phyloP scores from a whole-genome alignment of 2,113 vertebrate genomes.

The Cariama cristata region DNA sequence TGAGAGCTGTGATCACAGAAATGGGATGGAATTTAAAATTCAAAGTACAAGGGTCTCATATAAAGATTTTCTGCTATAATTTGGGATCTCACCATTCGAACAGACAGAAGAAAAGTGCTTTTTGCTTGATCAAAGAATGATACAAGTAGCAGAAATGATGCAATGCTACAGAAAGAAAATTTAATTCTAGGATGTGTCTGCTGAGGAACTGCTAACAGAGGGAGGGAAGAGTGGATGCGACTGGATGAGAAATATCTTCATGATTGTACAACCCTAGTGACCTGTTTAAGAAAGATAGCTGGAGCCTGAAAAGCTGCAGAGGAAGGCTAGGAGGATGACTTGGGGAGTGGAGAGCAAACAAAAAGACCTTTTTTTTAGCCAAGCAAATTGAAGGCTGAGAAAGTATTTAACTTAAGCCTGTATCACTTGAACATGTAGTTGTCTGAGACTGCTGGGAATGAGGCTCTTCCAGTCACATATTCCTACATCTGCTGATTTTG shows the following conservation, averaged over 20 bases:
- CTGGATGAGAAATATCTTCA: neutral
- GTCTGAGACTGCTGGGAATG: neutral
- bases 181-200: neutral
- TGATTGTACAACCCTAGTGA: neutral
- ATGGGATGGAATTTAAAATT: neutral
- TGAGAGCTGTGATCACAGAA: neutral
- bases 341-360: neutral
- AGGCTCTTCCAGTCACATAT: neutral
- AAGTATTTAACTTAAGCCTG: neutral
- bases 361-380: neutral
- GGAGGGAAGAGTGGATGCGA: neutral
- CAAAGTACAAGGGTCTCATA: neutral
- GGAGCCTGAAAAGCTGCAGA: neutral
- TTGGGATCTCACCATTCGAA: neutral
- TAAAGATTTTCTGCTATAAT: neutral
- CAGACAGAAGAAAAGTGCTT: neutral
- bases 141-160: neutral
- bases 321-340: neutral
- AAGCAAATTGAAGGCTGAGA: neutral
- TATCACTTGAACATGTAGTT: neutral
- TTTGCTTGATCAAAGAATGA: neutral
- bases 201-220: neutral
- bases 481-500: constrained; percentile 19
- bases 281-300: neutral
- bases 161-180: neutral